Evolutionary conservation across 2,888 invertebrate species (phyloP), one percentile per base, ranked within the genome.

Genomic region (Diadegma fenestrale): DNA sequence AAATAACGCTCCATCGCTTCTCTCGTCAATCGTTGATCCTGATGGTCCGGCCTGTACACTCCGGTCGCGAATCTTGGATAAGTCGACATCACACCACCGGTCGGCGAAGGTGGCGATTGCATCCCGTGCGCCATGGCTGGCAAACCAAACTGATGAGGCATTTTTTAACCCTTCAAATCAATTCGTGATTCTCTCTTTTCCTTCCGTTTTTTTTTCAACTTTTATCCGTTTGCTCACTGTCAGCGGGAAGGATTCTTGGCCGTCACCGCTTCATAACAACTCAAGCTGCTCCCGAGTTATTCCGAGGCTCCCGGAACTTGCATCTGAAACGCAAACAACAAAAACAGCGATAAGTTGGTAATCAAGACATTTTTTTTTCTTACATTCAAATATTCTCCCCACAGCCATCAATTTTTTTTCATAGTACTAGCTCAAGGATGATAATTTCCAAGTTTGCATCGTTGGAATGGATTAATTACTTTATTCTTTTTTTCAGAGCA

Each of bases 1-100:
- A 99, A 95, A 94, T 99, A 99, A 81, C 98, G 96, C 94, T 98
- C 98, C 99, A 99, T 99, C 54, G 98, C 98, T 90, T 99, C 98
- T 84, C 98, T 95, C 41, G 97, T 98, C 88, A 98, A 95, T 84
- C 97, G 95, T 91, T 98, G 97, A 93, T 98, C 98, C 93, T 97
- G 97, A n/a, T 92, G 93, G 78, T 93, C 93, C 78, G 96, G 96
- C 82, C 97, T 95, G 93, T 96, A 96, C 88, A 94, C 94, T n/a
- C 95, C 95, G 93, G 96, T 94, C 94, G 96, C 94, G 93, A 96
- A 96, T 89, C 96, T 96, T 88, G 96, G 95, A 93, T 96, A 96
- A 89, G 92, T 92, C 54, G 93, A 92, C 92, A 93, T 93, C 14
- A 94, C 92, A 73, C 92, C 92, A 22, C 92, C 92, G 86, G 96